Evolutionary conservation across 2,113 vertebrate genomes (phyloP).

Genomic region (Aldabrachelys gigantea): DNA sequence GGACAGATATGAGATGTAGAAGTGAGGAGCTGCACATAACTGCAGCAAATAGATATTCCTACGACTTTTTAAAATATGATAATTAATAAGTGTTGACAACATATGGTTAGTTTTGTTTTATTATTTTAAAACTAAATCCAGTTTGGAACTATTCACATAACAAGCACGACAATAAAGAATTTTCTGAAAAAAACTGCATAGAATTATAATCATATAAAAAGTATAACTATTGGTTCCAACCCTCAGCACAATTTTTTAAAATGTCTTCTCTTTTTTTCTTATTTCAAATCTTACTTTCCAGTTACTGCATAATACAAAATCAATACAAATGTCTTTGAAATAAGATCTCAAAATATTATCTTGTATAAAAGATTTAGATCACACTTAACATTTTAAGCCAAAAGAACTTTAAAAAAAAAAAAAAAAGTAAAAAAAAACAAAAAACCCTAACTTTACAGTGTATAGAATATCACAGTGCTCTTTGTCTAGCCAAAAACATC

Average conservation of each 20-base stretch:
- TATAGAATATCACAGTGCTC: background rate
- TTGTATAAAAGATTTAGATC: background rate
- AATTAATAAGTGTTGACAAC: background rate
- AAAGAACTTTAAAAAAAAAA: background rate
- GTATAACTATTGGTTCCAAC: background rate
- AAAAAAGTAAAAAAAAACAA: background rate
- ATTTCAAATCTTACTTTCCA: background rate
- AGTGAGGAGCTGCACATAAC: background rate
- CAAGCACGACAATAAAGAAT: background rate
- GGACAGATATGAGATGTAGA: background rate
- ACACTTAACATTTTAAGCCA: background rate
- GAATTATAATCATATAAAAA: background rate
- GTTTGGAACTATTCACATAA: background rate
- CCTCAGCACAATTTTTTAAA: background rate
- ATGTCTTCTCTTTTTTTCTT: background rate
- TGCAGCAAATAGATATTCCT: background rate
- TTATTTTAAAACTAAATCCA: background rate
- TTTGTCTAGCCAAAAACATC: background rate
- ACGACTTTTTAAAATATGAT: background rate
- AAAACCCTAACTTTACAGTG: background rate
- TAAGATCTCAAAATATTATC: background rate
- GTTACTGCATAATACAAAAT: background rate
- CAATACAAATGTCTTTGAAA: background rate
- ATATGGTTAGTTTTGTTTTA: background rate
- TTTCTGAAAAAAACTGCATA: slow-evolving; percentile 7